Conservation (phyloP, 2,113 vertebrate genomes). For the Apus apus region DNA sequence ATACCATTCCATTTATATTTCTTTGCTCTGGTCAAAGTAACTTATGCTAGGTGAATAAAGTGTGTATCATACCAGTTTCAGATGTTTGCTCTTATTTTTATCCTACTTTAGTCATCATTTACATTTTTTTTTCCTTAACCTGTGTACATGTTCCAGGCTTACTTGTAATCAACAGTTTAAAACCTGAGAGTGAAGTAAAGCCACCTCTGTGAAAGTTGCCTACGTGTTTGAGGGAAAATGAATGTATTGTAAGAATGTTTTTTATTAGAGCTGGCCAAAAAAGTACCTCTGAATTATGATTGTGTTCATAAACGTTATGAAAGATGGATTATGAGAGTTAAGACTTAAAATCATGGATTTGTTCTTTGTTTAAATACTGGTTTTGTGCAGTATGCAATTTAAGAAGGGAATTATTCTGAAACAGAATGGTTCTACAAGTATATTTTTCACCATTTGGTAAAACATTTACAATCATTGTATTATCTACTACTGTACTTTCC, state of each 20-base stretch:
- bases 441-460: neutral
- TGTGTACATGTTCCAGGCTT: neutral
- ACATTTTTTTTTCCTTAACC: neutral
- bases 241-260: neutral
- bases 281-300: neutral
- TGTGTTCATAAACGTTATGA: neutral
- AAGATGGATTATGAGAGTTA: neutral
- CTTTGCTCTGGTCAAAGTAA: slow-evolving; percentile 14
- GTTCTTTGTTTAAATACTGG: neutral
- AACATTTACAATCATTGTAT: neutral
- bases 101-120: neutral
- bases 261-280: neutral
- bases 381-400: neutral
- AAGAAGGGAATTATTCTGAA: neutral
- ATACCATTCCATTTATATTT: slow-evolving; percentile 2
- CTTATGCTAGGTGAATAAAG: neutral
- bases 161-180: neutral
- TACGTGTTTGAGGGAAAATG: neutral
- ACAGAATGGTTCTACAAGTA: neutral
- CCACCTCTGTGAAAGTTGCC: neutral
- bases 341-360: neutral
- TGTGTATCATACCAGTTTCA: neutral
- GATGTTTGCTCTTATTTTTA: slow-evolving; percentile 11
- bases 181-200: neutral
- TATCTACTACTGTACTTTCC: neutral